Evolutionary conservation across 2,113 vertebrate species (phyloP), one percentile per base, ranked within the genome.

Genomic region (Cyanoramphus novaezelandiae): DNA sequence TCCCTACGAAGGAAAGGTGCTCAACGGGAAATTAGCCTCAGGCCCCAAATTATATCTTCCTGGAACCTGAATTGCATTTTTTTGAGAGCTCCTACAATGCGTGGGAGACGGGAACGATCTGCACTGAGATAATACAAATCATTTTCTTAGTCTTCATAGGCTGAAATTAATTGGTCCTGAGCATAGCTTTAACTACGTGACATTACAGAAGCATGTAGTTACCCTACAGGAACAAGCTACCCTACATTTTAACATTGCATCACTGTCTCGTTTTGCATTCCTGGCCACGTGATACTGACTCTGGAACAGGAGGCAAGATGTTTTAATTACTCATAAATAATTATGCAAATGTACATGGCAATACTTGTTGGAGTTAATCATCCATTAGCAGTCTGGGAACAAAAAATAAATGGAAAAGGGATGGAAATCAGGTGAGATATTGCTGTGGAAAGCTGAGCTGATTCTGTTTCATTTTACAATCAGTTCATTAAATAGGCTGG

Each of bases 261-360:
- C 86, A 39, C 9, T 33, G 39, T 6, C 84, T 85, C 2, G 2
- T 60, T 89, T 85, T 70, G 11, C 85, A 27, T 41, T 57, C 67
- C 85, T 78, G 82, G 19, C 62, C 59, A 63, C 0, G 1, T 82
- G 75, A 55, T 47, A 41, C 4, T 49, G 68, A 41, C 70, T 74
- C 68, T 82, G 82, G 76, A 80, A 72, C 25, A 59, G 85, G 60
- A 82, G 53, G 57, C 49, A 71, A 79, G 90, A 50, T 18, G n/a
- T 47, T 93, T 94, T 94, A 95, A 93, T 96, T 88, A 50, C 25
- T 69, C 31, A 28, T 71, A 90, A 96, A 88, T 82, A 82, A 78
- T 94, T 90, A 95, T 83, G 90, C 11, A 88, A 74, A 93, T 86
- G 57, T 11, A 43, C 39, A 18, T 11, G 76, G 78, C 44, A 17